phyloP scores from a whole-genome alignment of 2,797 vertebrate species.

The Myoxocephalus aenaeus region DNA sequence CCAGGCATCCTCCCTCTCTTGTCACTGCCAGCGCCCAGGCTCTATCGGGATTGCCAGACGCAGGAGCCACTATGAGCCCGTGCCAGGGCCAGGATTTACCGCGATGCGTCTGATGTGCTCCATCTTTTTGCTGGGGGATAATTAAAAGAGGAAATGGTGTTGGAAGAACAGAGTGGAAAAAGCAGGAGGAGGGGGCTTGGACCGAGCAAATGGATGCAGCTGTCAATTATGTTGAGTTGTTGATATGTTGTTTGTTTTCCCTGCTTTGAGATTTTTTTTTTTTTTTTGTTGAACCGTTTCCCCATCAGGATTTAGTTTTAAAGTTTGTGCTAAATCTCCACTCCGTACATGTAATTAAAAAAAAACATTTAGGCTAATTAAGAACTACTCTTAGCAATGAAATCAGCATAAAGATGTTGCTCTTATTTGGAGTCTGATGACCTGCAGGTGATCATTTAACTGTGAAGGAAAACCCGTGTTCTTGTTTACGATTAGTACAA shows the following conservation, averaged over 20 bases:
- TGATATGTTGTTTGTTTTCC: slow-evolving; percentile 74
- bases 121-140: slow-evolving; percentile 85
- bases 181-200: slow-evolving; percentile 67
- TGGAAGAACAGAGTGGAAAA: slow-evolving; percentile 82
- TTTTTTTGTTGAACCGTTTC: slow-evolving; percentile 60
- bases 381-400: slow-evolving; percentile 52
- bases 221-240: slow-evolving; percentile 84
- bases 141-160: slow-evolving; percentile 88
- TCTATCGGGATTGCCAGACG: slow-evolving; percentile 87
- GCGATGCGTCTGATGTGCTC: slow-evolving; percentile 86
- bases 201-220: slow-evolving; percentile 82
- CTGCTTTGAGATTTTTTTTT: slow-evolving; percentile 54
- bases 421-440: slow-evolving; percentile 24
- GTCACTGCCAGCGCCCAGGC: slow-evolving; percentile 81
- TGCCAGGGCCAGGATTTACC: slow-evolving; percentile 87
- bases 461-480: not conserved
- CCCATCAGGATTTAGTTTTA: slow-evolving; percentile 68
- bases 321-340: slow-evolving; percentile 73
- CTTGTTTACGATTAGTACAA: slow-evolving; percentile 4
- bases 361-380: slow-evolving; percentile 62
- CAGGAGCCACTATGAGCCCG: slow-evolving; percentile 82
- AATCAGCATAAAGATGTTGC: slow-evolving; percentile 37
- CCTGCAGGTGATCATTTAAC: slow-evolving; percentile 34
- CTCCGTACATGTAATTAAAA: slow-evolving; percentile 64
- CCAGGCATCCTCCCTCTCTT: slow-evolving; percentile 80